phyloP scores from a whole-genome alignment of 2,113 vertebrate species.

The Leptobrachium leishanense region DNA sequence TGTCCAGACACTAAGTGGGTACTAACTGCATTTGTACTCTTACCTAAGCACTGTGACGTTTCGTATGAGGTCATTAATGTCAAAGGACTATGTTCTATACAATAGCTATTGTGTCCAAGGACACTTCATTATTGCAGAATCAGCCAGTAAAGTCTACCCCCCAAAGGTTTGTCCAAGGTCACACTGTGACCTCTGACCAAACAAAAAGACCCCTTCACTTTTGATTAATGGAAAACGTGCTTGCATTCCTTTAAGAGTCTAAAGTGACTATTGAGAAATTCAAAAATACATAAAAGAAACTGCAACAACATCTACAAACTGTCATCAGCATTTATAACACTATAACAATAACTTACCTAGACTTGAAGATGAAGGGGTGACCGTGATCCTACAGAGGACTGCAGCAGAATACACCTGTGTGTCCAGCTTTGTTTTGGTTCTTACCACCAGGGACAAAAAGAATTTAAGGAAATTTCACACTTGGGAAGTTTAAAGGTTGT shows the following conservation, averaged over 20 bases:
- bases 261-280: no score
- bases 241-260: neutral
- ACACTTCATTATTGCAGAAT: slow-evolving; percentile 26
- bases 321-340: neutral
- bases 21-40: no score
- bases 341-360: slow-evolving; percentile 23
- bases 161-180: slow-evolving; percentile 42
- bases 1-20: no score
- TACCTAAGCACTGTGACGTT: neutral
- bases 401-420: neutral
- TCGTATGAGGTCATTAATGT: slow-evolving; percentile 7
- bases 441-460: neutral
- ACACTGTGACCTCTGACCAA: slow-evolving; percentile 37
- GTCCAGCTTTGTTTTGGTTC: neutral
- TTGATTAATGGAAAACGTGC: slow-evolving; percentile 36
- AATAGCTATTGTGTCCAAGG: slow-evolving; percentile 27
- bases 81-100: neutral
- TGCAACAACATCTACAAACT: neutral
- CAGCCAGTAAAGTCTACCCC: slow-evolving; percentile 31
- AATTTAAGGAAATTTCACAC: neutral
- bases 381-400: neutral
- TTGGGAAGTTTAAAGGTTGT: neutral
- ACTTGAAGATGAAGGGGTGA: no score
- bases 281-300: neutral
- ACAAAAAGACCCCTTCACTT: slow-evolving; percentile 37